phyloP scores from a whole-genome alignment of 2,797 vertebrate genomes.

The Hypotaenidia philippensis region DNA sequence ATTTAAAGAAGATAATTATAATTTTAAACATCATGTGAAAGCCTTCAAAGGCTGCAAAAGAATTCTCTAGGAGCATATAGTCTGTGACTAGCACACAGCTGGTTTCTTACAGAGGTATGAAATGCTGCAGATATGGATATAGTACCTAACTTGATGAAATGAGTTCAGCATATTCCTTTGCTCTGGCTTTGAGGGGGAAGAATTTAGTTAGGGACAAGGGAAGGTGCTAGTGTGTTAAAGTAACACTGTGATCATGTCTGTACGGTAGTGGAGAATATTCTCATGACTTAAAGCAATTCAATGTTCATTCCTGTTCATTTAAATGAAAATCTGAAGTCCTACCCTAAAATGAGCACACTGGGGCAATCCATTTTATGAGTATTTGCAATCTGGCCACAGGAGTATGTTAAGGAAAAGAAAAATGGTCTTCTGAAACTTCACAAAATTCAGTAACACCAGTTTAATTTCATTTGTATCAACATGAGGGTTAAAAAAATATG shows the following conservation, averaged over 20 bases:
- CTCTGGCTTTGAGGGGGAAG: not conserved
- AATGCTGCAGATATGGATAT: not conserved
- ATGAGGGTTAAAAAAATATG: not conserved
- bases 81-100: not conserved
- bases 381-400: not conserved
- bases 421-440: not conserved
- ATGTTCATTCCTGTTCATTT: not conserved
- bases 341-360: not conserved
- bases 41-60: not conserved
- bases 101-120: not conserved
- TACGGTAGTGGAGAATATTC: not conserved
- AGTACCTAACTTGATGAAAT: not conserved
- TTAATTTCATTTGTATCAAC: not conserved
- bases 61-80: not conserved
- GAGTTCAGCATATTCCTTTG: not conserved
- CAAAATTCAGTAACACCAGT: not conserved
- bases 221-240: not conserved
- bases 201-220: not conserved
- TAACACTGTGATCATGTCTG: not conserved
- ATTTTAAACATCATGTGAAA: not conserved
- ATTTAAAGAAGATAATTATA: not conserved
- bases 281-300: not conserved
- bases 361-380: rapidly evolving
- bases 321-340: not conserved
- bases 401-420: not conserved